A percentile compares a stretch with the other conserved stretches of the same genome.
Conservation (phyloP, 2,113 vertebrate genomes). For the Eonycteris spelaea region DNA sequence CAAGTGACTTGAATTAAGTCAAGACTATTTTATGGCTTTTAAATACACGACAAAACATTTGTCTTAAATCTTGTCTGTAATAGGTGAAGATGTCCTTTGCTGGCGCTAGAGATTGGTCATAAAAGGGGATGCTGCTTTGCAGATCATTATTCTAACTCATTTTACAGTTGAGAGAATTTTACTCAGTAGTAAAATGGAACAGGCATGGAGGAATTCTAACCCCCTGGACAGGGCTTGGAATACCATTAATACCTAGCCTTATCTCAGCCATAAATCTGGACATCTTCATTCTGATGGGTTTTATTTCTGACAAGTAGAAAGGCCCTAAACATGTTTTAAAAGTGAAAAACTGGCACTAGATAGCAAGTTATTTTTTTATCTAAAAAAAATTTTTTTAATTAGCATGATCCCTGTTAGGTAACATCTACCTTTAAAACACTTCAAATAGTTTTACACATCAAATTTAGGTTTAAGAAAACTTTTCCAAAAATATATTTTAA, state of each 20-base stretch:
- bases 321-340: not conserved
- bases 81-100: not conserved
- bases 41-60: not conserved
- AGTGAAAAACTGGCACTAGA: not conserved
- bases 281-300: not conserved
- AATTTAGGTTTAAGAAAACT: not conserved
- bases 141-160: not conserved
- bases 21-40: not conserved
- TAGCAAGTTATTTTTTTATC: not conserved
- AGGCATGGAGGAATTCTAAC: not conserved
- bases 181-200: not conserved
- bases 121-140: not conserved
- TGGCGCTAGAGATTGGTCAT: not conserved
- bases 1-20: not conserved
- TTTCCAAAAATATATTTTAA: not conserved
- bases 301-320: conserved; percentile 17
- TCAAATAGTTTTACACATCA: conserved; percentile 1
- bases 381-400: not conserved
- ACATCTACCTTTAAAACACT: conserved; percentile 15
- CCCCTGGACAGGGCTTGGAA: not conserved
- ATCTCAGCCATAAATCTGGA: not conserved
- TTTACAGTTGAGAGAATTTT: not conserved
- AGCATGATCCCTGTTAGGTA: not conserved
- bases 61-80: not conserved
- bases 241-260: not conserved